Evolutionary conservation across 2,888 invertebrate species (phyloP), one percentile per base, ranked within the genome.

Genomic region (Hypsopygia costalis): DNA sequence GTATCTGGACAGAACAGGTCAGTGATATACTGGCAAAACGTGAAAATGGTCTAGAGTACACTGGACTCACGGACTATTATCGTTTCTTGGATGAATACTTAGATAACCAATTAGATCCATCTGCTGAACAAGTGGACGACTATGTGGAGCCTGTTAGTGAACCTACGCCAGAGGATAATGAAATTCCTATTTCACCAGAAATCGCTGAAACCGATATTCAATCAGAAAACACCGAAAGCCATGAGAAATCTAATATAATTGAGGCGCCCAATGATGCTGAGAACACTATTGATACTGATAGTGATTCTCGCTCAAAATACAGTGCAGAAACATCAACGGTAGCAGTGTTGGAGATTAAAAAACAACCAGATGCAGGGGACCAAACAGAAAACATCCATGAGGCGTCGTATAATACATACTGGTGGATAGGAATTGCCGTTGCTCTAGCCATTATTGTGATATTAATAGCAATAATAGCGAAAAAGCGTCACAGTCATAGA

Each of bases 11-110:
- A 12, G 85, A 87, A 54, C 74, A 90, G 60, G 63, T 91, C 2
- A 81, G 82, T 30, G 88, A 89, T 48, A 58, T 90, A 40, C 73
- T 90, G 30, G 82, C 77, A 11, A 86, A 70, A 65, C 79, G 68
- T 51, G 88, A 88, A 66, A 77, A 89, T 29, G 85, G 86, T 1
- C 59, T 91, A 6, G 85, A 89, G 50, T 79, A 88, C 12, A 81
- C 79, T n/a, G 81, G 87, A 0, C 58, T 91, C 0, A 79, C 90
- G 5, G 86, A 90, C 43, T 91, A 91, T 55, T 92, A 91, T 53
- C 75, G 81, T 52, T 81, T 91, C 1, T 58, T 91, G 43, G 89
- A 90, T 48, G 86, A 89, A 47, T 91, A 91, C 65, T 71, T 91
- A 48, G 87, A 89, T 22, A 78, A 70, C 22, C 90, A 90, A 46